Conservation (phyloP, 1,140 invertebrate species). For the Orchesella cincta region DNA sequence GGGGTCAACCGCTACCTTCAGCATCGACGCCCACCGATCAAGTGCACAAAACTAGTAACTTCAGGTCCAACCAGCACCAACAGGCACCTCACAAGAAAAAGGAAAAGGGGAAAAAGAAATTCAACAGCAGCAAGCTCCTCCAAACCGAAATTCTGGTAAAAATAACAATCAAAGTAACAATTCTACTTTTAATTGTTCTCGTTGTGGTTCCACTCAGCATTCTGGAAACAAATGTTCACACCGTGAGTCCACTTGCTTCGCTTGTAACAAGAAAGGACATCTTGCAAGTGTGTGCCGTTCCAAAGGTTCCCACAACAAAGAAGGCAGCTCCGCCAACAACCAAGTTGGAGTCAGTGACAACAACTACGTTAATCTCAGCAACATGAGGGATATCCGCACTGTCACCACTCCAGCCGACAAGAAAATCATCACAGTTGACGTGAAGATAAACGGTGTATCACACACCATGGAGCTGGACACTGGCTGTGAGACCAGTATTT, state of each 20-base stretch:
- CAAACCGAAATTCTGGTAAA: too few species aligned
- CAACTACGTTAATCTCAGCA: too few species aligned
- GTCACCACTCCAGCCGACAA: not conserved
- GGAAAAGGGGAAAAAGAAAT: not conserved
- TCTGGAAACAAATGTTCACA: not conserved
- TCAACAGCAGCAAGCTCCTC: too few species aligned
- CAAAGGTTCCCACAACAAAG: not conserved
- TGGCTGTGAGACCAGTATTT: not conserved
- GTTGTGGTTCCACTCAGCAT: not conserved
- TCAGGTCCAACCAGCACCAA: not conserved
- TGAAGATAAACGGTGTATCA: not conserved
- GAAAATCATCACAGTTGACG: not conserved
- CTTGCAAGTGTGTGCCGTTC: not conserved
- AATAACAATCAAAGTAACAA: too few species aligned
- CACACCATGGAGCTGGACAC: conserved; percentile 18
- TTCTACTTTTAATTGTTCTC: too few species aligned
- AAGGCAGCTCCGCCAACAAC: too few species aligned
- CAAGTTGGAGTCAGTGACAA: not conserved
- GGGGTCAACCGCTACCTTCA: not conserved
- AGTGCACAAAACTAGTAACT: not conserved
- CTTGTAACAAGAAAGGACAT: not conserved
- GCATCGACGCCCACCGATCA: not conserved
- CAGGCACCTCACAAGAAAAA: not conserved
- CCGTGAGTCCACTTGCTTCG: not conserved
- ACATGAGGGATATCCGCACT: too few species aligned